Percentiles rank a stretch among this genome's conserved stretches.
Conservation (phyloP, 1,140 invertebrate genomes). For the Proctacanthus coquilletti region DNA sequence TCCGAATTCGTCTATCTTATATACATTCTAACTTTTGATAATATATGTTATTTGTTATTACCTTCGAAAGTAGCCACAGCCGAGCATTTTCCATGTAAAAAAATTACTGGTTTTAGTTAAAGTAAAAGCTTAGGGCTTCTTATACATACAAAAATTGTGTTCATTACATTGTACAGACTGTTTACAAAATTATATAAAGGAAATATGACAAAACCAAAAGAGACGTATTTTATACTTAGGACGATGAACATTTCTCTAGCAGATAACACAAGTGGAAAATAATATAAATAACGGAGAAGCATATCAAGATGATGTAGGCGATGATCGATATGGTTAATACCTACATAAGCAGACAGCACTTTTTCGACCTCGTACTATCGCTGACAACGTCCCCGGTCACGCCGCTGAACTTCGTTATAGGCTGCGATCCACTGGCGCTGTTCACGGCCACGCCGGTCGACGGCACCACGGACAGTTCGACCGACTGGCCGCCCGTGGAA, state of each 20-base stretch:
- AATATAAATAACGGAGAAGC: not conserved
- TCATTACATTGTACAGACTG: no score
- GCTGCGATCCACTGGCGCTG: slow-evolving; percentile 22
- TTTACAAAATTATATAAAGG: no score
- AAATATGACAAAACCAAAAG: no score
- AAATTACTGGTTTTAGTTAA: no score
- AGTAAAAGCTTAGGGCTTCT: no score
- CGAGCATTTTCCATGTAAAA: no score
- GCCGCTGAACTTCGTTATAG: slow-evolving; percentile 45
- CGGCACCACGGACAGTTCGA: not conserved
- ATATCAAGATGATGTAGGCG: not conserved
- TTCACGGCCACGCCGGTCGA: slow-evolving; percentile 3
- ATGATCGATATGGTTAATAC: slow-evolving; percentile 1
- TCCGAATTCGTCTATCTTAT: no score
- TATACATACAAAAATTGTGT: no score
- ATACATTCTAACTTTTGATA: no score
- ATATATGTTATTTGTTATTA: no score
- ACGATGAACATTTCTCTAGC: not conserved
- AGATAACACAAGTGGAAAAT: not conserved
- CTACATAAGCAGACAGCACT: slow-evolving; percentile 38
- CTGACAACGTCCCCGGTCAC: slow-evolving; percentile 48
- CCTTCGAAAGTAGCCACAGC: no score
- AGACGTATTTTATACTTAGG: no score
- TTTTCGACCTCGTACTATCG: slow-evolving; percentile 42
- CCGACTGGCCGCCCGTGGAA: not conserved